phyloP scores from a whole-genome alignment of 2,113 vertebrate genomes.

The Thunnus maccoyii region DNA sequence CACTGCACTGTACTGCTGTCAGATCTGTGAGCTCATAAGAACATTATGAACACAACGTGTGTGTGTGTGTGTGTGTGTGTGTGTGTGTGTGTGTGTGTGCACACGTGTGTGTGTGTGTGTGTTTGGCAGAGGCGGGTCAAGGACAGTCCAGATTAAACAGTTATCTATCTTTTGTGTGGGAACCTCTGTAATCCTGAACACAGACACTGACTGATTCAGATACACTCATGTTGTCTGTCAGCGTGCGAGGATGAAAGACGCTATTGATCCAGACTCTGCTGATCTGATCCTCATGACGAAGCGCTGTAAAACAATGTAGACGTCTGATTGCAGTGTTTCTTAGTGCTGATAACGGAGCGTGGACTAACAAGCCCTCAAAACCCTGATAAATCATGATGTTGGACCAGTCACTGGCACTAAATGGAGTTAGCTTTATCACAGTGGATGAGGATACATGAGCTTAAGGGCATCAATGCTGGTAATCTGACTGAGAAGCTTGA shows the following conservation, averaged over 20 bases:
- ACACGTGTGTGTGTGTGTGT: slow-evolving; percentile 22
- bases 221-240: slow-evolving; percentile 10
- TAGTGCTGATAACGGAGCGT: neutral
- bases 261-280: slow-evolving; percentile 41
- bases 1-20: neutral
- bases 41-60: slow-evolving; percentile 9
- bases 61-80: slow-evolving; percentile 3
- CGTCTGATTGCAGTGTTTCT: neutral
- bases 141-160: slow-evolving; percentile 73
- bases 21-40: slow-evolving; percentile 11
- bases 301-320: neutral
- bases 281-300: slow-evolving; percentile 18
- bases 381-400: neutral
- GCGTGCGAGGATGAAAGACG: slow-evolving; percentile 30
- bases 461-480: slow-evolving; percentile 45
- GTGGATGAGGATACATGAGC: slow-evolving; percentile 13
- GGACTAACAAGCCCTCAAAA: too few species aligned
- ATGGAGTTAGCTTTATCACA: slow-evolving; percentile 15
- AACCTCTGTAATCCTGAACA: slow-evolving; percentile 59
- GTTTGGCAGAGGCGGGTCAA: slow-evolving; percentile 66
- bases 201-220: slow-evolving; percentile 45
- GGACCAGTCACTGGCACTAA: neutral
- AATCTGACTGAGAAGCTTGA: slow-evolving; percentile 47
- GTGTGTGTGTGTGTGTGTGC: slow-evolving; percentile 25
- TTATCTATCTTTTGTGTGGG: slow-evolving; percentile 49